Conservation (phyloP, 1,140 invertebrate species). For the Archegozetes longisetosus region DNA sequence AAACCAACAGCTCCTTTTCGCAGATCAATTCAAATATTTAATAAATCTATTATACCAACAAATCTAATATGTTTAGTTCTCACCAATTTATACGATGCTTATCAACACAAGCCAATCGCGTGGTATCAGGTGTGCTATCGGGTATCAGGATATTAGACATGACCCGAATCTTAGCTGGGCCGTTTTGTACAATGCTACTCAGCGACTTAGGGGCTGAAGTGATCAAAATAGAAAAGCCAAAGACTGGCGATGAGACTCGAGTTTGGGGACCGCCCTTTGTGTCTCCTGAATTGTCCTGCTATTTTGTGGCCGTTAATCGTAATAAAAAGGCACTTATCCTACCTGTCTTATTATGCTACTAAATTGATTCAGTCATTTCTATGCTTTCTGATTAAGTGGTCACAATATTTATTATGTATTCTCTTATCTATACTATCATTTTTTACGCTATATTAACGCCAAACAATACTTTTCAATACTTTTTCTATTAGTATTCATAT, state of each 20-base stretch:
- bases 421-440: no score
- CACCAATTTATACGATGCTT: not conserved
- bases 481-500: no score
- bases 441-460: no score
- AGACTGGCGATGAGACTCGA: conserved; percentile 74
- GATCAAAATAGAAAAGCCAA: conserved; percentile 50
- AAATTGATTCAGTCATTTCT: not conserved
- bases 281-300: conserved; percentile 49
- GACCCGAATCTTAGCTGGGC: conserved; percentile 64
- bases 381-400: no score
- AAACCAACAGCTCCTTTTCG: no score
- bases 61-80: not conserved
- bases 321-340: conserved; percentile 80
- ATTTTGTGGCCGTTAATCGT: conserved; percentile 74
- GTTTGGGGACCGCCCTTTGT: conserved; percentile 86
- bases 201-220: conserved; percentile 87
- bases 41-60: no score
- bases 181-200: conserved; percentile 80
- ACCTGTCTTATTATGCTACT: not conserved
- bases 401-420: no score
- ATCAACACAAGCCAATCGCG: conserved; percentile 20
- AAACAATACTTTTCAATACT: no score
- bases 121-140: conserved; percentile 35
- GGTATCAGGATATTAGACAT: conserved; percentile 63
- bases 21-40: no score